These are phyloP conservation scores for Girardinus metallicus DNA, from an alignment of 2,797 vertebrate genomes.

Conservation along the genomic window DNA sequence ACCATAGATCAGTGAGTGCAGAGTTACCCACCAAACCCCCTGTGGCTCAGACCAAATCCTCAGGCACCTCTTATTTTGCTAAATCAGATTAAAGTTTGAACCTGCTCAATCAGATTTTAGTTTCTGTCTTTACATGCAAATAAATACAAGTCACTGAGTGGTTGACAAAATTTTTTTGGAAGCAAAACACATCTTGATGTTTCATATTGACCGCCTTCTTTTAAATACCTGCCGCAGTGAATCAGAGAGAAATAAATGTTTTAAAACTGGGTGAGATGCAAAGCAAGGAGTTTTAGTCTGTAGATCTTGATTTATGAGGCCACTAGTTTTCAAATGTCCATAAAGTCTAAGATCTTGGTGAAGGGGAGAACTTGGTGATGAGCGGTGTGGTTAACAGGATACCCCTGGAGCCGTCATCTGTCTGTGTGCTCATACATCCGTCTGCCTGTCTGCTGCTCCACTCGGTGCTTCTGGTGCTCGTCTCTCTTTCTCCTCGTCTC, in stretches of 20 bases:
- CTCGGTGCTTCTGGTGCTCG: conserved; percentile 63
- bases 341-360: conserved; percentile 16
- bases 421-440: conserved; percentile 77
- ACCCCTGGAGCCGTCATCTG: conserved; percentile 72
- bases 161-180: background rate
- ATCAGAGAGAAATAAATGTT: background rate
- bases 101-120: background rate
- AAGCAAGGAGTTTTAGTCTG: conserved; percentile 10
- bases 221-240: conserved; percentile 7
- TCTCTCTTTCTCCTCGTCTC: conserved; percentile 3
- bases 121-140: background rate
- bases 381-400: conserved; percentile 44
- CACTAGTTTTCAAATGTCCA: background rate
- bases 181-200: background rate
- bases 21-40: conserved; percentile 52
- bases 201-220: background rate
- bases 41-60: conserved; percentile 25
- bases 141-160: background rate
- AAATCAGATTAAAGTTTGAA: background rate
- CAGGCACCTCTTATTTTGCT: conserved; percentile 2
- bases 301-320: background rate
- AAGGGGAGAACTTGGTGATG: conserved; percentile 46
- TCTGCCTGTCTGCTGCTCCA: conserved; percentile 80
- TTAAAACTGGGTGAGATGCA: background rate
- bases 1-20: conserved; percentile 37